Evolutionary conservation across 1,140 invertebrate genomes (phyloP), one percentile per base, ranked within the genome.

Genomic region (Ceratoteleas bidentatus): DNA sequence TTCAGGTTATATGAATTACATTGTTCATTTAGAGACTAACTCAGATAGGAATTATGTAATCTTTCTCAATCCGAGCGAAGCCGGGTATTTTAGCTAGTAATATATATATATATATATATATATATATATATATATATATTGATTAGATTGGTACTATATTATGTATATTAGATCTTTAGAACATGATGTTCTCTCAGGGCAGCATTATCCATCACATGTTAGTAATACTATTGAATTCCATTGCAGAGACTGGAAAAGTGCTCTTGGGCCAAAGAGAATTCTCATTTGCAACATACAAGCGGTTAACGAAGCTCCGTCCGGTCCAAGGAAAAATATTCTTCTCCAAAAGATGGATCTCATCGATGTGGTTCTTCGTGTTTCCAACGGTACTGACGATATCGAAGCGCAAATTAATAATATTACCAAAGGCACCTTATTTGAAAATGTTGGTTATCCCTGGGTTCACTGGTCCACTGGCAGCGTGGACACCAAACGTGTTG

Each of bases 381-480:
- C 91, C 9, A 92, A 93, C 70, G 94, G 93, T 0, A 93, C 93
- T 0, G 87, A 87, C 34, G 87, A 88, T 32, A 92, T 95, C 0
- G 93, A 93, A 80, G 84, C 88, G 15, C 92, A 93, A 86, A 93
- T 96, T 16, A 87, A 93, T 32, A 85, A 89, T 5, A 81, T 95
- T 6, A 88, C 94, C 40, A 91, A 91, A 58, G 91, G 94, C 6
- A 82, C 92, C 2, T 84, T 96, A 24, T 95, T 93, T 88, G 85
- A 91, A 5, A 93, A 94, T 81, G 87, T 93, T 7, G 90, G 92
- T 43, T 93, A 93, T 83, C 94, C 95, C 0, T 96, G 95, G 95
- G 91, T 96, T n/a, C 94, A 95, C 70, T 97, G 96, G 96, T 94
- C 94, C 47, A 91, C 96, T 49, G 94, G 95, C 0, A 93, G 93